A percentile compares a stretch with the other conserved stretches of the same genome.
These are phyloP conservation scores for Panthera uncia DNA, from an alignment of 2,113 vertebrate genomes.

Conservation along the genomic window DNA sequence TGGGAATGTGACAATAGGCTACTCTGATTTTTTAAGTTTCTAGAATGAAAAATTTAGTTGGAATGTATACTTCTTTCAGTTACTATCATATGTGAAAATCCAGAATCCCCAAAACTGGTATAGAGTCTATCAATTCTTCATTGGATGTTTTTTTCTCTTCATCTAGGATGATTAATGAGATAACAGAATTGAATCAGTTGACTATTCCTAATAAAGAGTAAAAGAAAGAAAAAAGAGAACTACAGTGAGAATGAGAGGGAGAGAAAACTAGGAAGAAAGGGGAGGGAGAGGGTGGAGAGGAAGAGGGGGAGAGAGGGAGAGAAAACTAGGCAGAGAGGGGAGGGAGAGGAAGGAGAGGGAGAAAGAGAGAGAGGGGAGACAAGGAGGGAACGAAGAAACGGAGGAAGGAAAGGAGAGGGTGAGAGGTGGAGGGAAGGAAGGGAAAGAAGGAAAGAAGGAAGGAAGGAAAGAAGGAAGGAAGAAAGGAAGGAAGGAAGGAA, in stretches of 20 bases:
- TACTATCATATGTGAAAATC: not conserved
- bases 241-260: not conserved
- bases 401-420: no score
- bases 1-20: not conserved
- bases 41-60: not conserved
- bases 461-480: rapidly evolving
- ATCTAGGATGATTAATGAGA: not conserved
- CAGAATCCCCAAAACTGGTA: not conserved
- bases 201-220: not conserved
- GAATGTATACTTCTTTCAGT: not conserved
- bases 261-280: no score
- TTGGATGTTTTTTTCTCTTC: not conserved
- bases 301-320: rapidly evolving
- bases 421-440: not conserved
- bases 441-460: no score
- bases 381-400: no score
- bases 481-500: rapidly evolving
- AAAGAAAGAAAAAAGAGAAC: not conserved
- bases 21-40: not conserved
- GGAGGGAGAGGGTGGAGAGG: no score
- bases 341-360: not conserved
- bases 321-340: rapidly evolving
- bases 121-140: not conserved
- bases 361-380: not conserved
- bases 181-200: not conserved